Percentiles rank a stretch among this genome's conserved stretches.
These are phyloP conservation scores for Pseudocheirus occidentalis DNA, from an alignment of 2,797 vertebrate genomes.

Conservation along the genomic window DNA sequence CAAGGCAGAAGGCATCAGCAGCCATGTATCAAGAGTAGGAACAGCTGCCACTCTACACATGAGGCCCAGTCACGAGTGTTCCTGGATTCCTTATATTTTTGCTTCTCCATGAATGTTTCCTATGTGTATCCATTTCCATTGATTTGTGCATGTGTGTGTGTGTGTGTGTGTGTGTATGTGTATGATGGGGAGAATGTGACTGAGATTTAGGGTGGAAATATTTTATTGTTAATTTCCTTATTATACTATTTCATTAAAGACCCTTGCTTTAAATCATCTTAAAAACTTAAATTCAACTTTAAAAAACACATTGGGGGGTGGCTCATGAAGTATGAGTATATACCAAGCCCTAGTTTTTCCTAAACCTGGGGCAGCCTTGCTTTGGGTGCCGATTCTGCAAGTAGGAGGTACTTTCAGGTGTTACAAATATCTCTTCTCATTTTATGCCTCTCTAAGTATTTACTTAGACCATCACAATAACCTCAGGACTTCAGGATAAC, in stretches of 20 bases:
- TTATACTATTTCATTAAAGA: not conserved
- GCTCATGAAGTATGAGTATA: not conserved
- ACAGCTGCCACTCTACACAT: not conserved
- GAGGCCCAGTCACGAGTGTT: not conserved
- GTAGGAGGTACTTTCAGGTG: not conserved
- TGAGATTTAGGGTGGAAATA: not conserved
- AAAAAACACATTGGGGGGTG: not conserved
- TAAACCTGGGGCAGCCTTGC: not conserved
- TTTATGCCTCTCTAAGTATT: not conserved
- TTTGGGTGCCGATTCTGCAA: not conserved
- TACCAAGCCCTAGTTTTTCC: not conserved
- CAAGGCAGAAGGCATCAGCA: not conserved
- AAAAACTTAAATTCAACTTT: not conserved
- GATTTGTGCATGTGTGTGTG: not conserved
- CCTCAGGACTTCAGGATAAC: not conserved
- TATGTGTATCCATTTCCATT: not conserved
- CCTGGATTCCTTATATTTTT: not conserved
- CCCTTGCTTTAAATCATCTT: not conserved
- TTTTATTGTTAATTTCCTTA: not conserved
- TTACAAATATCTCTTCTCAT: not conserved
- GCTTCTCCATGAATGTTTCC: not conserved
- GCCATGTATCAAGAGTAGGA: not conserved
- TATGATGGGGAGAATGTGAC: not conserved
- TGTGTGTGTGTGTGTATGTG: not conserved
- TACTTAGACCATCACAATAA: not conserved